A percentile compares a stretch with the other conserved stretches of the same genome.
These are phyloP conservation scores for Drymonia ruficornis DNA, from an alignment of 2,888 invertebrate genomes.

Conservation along the genomic window DNA sequence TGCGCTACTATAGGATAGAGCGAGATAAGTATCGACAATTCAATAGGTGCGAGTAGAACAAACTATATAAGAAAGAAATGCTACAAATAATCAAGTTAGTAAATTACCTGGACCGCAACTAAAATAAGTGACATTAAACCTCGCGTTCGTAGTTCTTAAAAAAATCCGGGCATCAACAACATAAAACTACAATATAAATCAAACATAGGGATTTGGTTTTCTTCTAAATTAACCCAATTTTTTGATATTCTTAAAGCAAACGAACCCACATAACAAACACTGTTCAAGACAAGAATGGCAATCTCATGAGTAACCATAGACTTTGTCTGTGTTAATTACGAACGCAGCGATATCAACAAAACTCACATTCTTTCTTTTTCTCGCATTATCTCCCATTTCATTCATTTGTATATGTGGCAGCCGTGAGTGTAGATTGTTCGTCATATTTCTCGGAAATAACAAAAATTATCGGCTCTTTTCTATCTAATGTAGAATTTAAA, in stretches of 20 bases:
- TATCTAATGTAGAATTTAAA: constrained; percentile 75
- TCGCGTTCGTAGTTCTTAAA: background rate
- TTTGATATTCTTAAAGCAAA: background rate
- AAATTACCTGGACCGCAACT: background rate
- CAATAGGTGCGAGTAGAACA: background rate
- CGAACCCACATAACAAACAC: background rate
- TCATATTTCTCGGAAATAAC: constrained; percentile 63
- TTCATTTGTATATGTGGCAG: constrained; percentile 85
- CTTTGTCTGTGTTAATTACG: constrained; percentile 13
- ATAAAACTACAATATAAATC: too few species aligned
- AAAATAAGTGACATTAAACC: background rate
- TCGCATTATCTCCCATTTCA: constrained; percentile 63
- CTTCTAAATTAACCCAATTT: too few species aligned
- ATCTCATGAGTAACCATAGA: too few species aligned
- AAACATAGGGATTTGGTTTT: too few species aligned
- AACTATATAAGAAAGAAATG: background rate
- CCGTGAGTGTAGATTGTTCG: constrained; percentile 70
- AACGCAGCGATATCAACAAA: constrained; percentile 43
- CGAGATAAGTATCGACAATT: background rate
- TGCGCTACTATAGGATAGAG: background rate
- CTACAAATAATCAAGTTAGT: background rate
- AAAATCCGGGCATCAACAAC: too few species aligned
- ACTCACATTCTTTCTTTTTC: constrained; percentile 49
- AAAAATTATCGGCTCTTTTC: constrained; percentile 48
- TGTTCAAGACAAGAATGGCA: too few species aligned